phyloP scores from a whole-genome alignment of 2,797 vertebrate species.

The Enteromius unitaeniatus region DNA sequence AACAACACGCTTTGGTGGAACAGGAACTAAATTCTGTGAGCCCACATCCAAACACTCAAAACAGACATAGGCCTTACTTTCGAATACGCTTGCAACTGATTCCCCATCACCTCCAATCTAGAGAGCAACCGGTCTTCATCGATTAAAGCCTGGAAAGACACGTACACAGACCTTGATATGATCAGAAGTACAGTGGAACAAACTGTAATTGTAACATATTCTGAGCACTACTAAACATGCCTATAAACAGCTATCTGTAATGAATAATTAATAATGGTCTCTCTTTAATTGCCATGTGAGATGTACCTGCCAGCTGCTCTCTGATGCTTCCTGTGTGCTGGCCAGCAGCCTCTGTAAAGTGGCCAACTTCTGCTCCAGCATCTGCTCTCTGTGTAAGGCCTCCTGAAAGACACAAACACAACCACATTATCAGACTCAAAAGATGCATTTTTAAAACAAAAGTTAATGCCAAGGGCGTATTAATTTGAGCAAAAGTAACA shows the following conservation, averaged over 20 bases:
- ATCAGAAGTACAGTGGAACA: not conserved
- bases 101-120: conserved; percentile 98
- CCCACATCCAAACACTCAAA: not conserved
- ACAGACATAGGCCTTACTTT: conserved; percentile 79
- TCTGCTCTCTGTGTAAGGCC: conserved; percentile 99
- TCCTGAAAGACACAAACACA: conserved; percentile 78
- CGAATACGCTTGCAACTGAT: conserved; percentile 95
- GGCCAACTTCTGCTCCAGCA: conserved; percentile 99
- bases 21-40: not conserved
- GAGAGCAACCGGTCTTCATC: conserved; percentile 98
- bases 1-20: not conserved
- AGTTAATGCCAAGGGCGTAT: not conserved
- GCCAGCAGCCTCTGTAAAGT: conserved; percentile 94
- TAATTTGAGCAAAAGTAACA: not conserved
- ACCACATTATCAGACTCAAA: conserved; percentile 37
- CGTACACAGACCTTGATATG: not conserved
- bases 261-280: not conserved
- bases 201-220: not conserved
- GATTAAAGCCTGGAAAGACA: conserved; percentile 90
- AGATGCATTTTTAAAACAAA: not conserved
- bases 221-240: not conserved
- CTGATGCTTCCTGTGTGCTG: conserved; percentile 97
- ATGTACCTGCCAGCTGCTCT: conserved; percentile 99
- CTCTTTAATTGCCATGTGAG: not conserved
- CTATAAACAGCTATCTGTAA: not conserved